phyloP scores from a whole-genome alignment of 2,888 invertebrate genomes.

The Capitulum mitella region DNA sequence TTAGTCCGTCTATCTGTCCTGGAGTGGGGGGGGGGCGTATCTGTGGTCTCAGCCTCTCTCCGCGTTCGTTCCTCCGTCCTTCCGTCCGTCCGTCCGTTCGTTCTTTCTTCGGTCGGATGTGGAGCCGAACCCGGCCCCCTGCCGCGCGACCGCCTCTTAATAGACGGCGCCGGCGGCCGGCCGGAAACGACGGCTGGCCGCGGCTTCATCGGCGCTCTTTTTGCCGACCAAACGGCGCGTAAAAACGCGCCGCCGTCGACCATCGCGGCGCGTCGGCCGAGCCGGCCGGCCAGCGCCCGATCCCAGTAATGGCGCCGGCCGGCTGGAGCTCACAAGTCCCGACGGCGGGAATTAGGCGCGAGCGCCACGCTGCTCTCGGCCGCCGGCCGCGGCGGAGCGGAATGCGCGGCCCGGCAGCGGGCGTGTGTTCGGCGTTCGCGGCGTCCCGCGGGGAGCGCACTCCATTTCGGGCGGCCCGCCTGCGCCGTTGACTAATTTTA shows the following conservation, averaged over 20 bases:
- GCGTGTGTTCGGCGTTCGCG: no score
- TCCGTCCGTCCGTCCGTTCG: background rate
- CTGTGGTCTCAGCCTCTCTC: background rate
- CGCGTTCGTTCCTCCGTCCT: background rate
- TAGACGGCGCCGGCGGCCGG: background rate
- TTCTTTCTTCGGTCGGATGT: background rate
- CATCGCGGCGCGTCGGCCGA: background rate
- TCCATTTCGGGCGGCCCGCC: conserved; percentile 1
- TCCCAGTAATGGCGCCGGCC: background rate
- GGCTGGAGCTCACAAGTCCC: background rate
- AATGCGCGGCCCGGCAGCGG: no score
- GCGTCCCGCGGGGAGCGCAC: background rate
- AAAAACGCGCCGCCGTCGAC: background rate
- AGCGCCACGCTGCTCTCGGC: no score
- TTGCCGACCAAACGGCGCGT: background rate
- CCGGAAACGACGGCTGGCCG: background rate
- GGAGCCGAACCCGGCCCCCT: no score
- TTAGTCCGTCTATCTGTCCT: no score
- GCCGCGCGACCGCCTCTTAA: background rate
- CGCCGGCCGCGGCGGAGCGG: no score
- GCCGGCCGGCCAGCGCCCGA: background rate
- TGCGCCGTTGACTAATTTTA: background rate
- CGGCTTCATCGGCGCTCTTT: background rate
- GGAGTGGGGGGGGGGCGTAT: no score
- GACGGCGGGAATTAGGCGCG: no score